Conservation (phyloP, 2,113 vertebrate species). For the Brevimyrus niger region DNA sequence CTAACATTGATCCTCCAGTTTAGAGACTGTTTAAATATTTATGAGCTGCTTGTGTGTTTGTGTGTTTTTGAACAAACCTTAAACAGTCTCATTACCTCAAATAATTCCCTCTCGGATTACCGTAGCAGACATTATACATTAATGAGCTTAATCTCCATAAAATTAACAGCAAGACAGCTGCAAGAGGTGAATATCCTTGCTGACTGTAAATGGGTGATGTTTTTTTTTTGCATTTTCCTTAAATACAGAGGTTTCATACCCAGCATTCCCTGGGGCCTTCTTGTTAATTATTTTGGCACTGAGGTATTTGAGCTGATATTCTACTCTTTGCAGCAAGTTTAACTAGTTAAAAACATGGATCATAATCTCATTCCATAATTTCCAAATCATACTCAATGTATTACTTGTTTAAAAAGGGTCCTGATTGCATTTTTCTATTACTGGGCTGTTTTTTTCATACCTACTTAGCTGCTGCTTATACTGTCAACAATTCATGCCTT, state of each 20-base stretch:
- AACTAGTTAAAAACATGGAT: slow-evolving; percentile 5
- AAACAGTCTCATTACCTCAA: not conserved
- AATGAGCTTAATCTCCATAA: not conserved
- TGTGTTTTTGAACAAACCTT: not conserved
- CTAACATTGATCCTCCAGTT: not conserved
- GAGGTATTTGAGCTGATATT: slow-evolving; percentile 2
- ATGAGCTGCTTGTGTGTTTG: not conserved
- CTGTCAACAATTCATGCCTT: not conserved
- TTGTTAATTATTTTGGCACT: slow-evolving; percentile 21
- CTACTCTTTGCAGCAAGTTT: slow-evolving; percentile 3
- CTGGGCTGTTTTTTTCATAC: not conserved
- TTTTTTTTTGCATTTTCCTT: slow-evolving; percentile 20
- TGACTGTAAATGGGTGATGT: slow-evolving; percentile 22
- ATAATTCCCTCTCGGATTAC: slow-evolving; percentile 4
- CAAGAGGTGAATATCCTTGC: not conserved
- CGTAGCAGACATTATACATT: not conserved
- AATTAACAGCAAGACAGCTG: not conserved
- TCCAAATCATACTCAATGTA: slow-evolving; percentile 27
- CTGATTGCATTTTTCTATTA: not conserved
- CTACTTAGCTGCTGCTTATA: not conserved
- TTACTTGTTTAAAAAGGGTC: not conserved
- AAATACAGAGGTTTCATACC: not conserved
- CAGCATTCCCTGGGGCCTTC: not conserved
- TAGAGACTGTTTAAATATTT: not conserved
- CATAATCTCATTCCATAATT: slow-evolving; percentile 22